phyloP scores from a whole-genome alignment of 2,888 invertebrate genomes.

The Clunio marinus region DNA sequence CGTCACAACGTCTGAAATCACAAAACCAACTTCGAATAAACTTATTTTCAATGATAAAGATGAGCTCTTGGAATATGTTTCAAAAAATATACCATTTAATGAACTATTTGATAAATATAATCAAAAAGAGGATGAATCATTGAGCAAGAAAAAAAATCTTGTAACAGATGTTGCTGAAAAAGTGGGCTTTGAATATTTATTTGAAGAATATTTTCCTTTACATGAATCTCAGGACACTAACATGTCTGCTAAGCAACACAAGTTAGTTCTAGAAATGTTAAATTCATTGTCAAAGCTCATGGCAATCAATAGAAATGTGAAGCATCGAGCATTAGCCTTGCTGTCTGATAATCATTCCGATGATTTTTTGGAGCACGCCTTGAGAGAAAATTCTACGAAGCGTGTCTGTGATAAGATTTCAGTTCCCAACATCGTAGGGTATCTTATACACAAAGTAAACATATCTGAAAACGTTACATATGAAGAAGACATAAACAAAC shows the following conservation, averaged over 20 bases:
- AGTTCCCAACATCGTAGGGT: not conserved
- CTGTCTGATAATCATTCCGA: conserved; percentile 50
- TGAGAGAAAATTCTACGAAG: conserved; percentile 49
- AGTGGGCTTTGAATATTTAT: conserved; percentile 42
- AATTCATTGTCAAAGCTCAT: conserved; percentile 46
- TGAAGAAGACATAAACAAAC: not conserved
- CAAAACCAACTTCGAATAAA: too few relatives aligned
- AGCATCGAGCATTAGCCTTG: conserved; percentile 47
- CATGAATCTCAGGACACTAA: conserved; percentile 41
- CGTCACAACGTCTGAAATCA: too few relatives aligned
- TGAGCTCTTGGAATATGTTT: conserved; percentile 24
- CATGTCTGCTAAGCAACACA: conserved; percentile 41
- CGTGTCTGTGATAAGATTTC: conserved; percentile 51
- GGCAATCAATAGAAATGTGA: conserved; percentile 46
- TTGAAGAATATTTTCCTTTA: conserved; percentile 45
- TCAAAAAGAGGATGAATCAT: conserved; percentile 12
- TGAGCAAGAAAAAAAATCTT: conserved; percentile 8
- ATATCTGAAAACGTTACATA: not conserved
- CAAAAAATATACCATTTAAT: conserved; percentile 6
- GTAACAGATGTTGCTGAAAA: not conserved
- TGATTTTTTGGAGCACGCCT: conserved; percentile 49
- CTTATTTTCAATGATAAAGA: conserved; percentile 21
- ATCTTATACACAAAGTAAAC: conserved; percentile 31
- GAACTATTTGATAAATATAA: conserved; percentile 11
- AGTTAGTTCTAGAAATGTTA: not conserved